Conservation (phyloP, 2,113 vertebrate genomes). For the Platanista minor region DNA sequence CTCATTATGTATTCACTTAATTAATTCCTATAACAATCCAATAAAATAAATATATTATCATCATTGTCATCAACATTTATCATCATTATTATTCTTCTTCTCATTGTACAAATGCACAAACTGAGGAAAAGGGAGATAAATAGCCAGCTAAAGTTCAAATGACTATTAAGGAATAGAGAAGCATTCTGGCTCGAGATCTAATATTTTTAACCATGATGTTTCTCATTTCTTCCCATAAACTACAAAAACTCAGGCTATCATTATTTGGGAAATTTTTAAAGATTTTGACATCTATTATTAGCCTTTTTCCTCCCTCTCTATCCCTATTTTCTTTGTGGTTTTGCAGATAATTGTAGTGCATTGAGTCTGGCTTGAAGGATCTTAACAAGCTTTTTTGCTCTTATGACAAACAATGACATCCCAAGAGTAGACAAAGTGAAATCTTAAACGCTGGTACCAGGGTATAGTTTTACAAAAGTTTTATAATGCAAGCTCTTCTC, state of each 20-base stretch:
- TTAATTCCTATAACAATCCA: not conserved
- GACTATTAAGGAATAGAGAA: too few relatives aligned
- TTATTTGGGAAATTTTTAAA: not conserved
- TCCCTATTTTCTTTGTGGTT: not conserved
- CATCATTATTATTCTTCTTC: too few relatives aligned
- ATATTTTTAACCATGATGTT: not conserved
- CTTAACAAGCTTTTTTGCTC: not conserved
- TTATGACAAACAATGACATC: not conserved
- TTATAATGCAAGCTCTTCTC: not conserved
- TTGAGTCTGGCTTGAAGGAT: not conserved
- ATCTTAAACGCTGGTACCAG: not conserved
- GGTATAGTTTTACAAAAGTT: not conserved
- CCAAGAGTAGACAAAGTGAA: not conserved
- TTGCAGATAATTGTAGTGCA: not conserved
- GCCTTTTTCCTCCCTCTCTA: not conserved
- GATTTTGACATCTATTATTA: not conserved
- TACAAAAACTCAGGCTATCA: not conserved
- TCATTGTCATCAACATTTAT: too few relatives aligned
- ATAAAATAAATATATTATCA: not conserved
- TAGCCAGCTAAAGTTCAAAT: too few relatives aligned
- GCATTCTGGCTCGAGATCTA: not conserved
- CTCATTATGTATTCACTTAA: not conserved
- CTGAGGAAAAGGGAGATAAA: too few relatives aligned
- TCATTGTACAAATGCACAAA: too few relatives aligned
- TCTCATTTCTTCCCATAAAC: not conserved